These are phyloP conservation scores for Lampris megalopsis DNA, from an alignment of 2,113 vertebrate species.

Conservation along the genomic window DNA sequence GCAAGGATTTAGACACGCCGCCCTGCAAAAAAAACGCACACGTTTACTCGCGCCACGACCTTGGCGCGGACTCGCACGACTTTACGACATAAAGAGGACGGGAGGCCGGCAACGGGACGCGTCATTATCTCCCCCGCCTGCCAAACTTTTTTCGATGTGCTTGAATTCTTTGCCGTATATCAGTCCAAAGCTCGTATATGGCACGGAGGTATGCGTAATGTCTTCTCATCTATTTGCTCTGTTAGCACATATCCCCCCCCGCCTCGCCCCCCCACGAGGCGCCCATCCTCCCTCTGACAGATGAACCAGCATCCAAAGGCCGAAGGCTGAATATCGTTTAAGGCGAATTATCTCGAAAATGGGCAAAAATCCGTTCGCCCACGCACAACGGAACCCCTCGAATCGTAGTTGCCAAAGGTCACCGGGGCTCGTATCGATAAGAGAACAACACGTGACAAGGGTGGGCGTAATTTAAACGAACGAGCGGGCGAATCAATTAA, in stretches of 20 bases:
- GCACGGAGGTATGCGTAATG: not conserved
- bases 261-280: not conserved
- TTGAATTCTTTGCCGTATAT: not conserved
- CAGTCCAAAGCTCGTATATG: not conserved
- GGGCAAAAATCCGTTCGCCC: constrained; percentile 20
- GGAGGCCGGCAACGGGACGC: not conserved
- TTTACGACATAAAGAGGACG: not conserved
- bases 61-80: not conserved
- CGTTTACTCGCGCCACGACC: constrained; percentile 8
- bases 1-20: constrained; percentile 23
- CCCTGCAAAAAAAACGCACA: constrained; percentile 3
- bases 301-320: constrained; percentile 20
- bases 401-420: not conserved
- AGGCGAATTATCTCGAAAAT: constrained; percentile 30
- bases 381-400: constrained; percentile 14
- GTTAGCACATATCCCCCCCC: not conserved
- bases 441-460: not conserved
- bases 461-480: not conserved
- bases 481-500: not conserved
- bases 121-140: not conserved
- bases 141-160: not conserved
- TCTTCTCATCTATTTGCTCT: not conserved
- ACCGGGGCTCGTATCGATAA: not conserved
- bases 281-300: constrained; percentile 25
- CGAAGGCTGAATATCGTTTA: constrained; percentile 22